Percentiles rank a stretch among this genome's conserved stretches.
Conservation (phyloP, 1,140 invertebrate genomes). For the Trigoniulus corallinus region DNA sequence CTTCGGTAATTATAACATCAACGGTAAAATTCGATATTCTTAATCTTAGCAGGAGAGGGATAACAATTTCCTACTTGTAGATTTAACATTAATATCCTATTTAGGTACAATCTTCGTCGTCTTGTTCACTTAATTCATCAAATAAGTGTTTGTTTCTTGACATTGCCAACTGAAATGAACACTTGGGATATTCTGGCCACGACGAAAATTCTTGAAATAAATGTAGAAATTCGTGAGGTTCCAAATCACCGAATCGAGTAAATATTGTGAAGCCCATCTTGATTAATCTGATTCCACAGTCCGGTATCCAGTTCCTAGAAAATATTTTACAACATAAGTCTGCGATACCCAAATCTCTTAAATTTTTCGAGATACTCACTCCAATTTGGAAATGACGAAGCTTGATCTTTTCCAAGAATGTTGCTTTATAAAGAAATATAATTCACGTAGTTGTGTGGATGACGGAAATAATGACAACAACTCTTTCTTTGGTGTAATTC, state of each 20-base stretch:
- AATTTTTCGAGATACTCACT: background rate
- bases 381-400: background rate
- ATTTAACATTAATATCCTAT: too few relatives aligned
- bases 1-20: too few relatives aligned
- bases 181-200: slow-evolving; percentile 40
- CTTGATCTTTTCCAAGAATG: background rate
- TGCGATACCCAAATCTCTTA: background rate
- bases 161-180: slow-evolving; percentile 34
- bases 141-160: slow-evolving; percentile 17
- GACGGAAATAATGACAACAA: background rate
- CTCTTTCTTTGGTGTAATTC: background rate
- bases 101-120: background rate
- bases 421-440: background rate
- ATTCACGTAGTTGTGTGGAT: background rate
- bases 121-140: background rate
- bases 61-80: too few relatives aligned
- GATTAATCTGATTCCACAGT: slow-evolving; percentile 39
- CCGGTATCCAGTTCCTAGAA: slow-evolving; percentile 40
- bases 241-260: slow-evolving; percentile 40
- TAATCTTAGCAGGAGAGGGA: too few relatives aligned
- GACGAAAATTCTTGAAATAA: slow-evolving; percentile 30
- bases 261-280: slow-evolving; percentile 40
- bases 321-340: background rate
- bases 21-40: too few relatives aligned
- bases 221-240: slow-evolving; percentile 34